Evolutionary conservation across 2,888 invertebrate species (phyloP).

Genomic region (Adela reaumurella): DNA sequence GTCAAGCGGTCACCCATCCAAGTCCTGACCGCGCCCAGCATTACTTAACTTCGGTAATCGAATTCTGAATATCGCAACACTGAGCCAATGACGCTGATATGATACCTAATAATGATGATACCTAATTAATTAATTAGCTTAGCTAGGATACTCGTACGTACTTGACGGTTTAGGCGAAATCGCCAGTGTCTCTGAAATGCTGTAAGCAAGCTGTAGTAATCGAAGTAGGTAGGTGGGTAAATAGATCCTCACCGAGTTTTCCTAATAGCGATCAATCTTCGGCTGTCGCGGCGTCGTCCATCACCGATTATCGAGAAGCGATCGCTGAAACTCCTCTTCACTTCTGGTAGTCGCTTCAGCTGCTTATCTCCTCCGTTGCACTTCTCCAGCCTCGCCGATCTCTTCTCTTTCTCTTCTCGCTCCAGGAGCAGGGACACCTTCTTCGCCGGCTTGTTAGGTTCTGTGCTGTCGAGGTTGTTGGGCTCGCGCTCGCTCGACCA

Average conservation of each 20-base stretch:
- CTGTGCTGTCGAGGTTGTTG: slow-evolving; percentile 15
- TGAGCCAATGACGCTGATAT: too few relatives aligned
- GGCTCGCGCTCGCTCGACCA: slow-evolving; percentile 30
- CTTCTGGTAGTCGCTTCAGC: slow-evolving; percentile 26
- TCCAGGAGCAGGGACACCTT: slow-evolving; percentile 20
- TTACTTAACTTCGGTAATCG: too few relatives aligned
- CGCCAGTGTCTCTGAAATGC: too few relatives aligned
- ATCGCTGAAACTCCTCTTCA: slow-evolving; percentile 48
- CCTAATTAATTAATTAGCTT: too few relatives aligned
- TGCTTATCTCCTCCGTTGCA: slow-evolving; percentile 26
- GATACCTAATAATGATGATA: too few relatives aligned
- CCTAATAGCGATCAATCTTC: slow-evolving; percentile 38
- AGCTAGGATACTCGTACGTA: not conserved
- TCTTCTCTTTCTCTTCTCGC: slow-evolving; percentile 18
- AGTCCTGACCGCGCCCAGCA: too few relatives aligned
- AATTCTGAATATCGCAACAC: too few relatives aligned
- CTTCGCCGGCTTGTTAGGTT: slow-evolving; percentile 16
- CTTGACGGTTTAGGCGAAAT: too few relatives aligned
- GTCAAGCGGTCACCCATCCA: too few relatives aligned
- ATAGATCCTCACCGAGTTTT: slow-evolving; percentile 41
- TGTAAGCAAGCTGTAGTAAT: too few relatives aligned
- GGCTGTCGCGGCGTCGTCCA: slow-evolving; percentile 28
- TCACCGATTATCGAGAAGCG: slow-evolving; percentile 40
- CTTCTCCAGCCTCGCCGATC: slow-evolving; percentile 24
- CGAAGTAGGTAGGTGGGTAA: too few relatives aligned